Evolutionary conservation across 1,140 invertebrate genomes (phyloP).

Genomic region (Oedothorax gibbosus): DNA sequence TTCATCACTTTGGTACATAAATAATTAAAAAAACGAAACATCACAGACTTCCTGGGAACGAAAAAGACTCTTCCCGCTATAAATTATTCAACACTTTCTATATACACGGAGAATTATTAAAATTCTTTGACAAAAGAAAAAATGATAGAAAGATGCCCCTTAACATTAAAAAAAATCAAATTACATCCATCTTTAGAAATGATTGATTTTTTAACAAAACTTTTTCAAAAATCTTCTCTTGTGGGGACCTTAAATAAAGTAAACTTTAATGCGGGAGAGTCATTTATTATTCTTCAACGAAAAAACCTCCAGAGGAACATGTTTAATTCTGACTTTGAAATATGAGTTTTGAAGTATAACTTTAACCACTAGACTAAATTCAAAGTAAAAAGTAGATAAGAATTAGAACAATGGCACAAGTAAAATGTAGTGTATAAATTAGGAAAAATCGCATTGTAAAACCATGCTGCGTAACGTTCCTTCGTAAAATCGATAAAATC

Average conservation of each 20-base stretch:
- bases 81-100: conserved; percentile 3
- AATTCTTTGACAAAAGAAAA: not conserved
- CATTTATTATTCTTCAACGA: conserved; percentile 43
- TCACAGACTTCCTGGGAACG: no score
- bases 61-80: not conserved
- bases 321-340: conserved; percentile 45
- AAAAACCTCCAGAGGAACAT: conserved; percentile 16
- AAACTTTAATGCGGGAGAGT: conserved; percentile 3
- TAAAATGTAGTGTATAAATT: no score
- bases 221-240: conserved; percentile 7
- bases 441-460: no score
- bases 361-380: conserved; percentile 10
- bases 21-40: no score
- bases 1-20: no score
- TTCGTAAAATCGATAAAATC: no score
- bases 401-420: no score
- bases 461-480: no score
- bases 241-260: conserved; percentile 26
- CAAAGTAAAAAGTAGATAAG: no score
- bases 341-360: conserved; percentile 34
- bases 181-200: conserved; percentile 33
- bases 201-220: conserved; percentile 25
- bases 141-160: not conserved
- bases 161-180: conserved; percentile 15
- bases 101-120: conserved; percentile 5